Conservation (phyloP, 2,797 vertebrate species). For the Smutsia temminckii region DNA sequence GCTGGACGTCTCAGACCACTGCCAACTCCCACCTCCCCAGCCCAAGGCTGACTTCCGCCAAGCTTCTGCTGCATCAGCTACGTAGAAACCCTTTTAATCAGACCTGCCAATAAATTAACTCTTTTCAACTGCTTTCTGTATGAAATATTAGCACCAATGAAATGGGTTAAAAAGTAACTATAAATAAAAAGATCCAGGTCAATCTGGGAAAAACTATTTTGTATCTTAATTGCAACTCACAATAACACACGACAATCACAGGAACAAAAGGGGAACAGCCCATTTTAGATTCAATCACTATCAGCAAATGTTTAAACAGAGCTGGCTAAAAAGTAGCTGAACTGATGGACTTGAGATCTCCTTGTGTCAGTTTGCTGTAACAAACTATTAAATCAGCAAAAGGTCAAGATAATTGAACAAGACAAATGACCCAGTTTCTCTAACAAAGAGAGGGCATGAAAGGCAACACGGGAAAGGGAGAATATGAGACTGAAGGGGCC, state of each 20-base stretch:
- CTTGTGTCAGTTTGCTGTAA: not conserved
- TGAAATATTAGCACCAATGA: not conserved
- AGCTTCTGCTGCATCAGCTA: fast-evolving
- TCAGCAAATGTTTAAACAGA: not conserved
- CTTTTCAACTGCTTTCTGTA: not conserved
- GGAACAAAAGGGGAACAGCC: not conserved
- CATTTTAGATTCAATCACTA: not conserved
- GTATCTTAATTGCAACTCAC: not conserved
- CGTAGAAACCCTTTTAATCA: not conserved
- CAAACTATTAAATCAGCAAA: not conserved
- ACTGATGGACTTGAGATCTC: not conserved
- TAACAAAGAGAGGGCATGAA: not conserved
- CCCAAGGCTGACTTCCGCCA: not conserved
- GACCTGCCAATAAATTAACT: not conserved
- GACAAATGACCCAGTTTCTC: conserved; percentile 30
- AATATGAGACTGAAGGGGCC: too few relatives aligned
- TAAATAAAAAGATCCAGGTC: not conserved
- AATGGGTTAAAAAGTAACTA: not conserved
- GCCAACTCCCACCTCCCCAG: not conserved
- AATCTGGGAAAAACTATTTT: not conserved
- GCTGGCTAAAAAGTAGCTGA: not conserved
- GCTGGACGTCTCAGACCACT: not conserved
- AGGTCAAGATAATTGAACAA: not conserved
- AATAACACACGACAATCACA: not conserved
- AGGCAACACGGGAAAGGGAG: not conserved